Percentiles rank a stretch among this genome's conserved stretches.
Evolutionary conservation across 2,113 vertebrate genomes (phyloP).

Genomic region (Psilopogon haemacephalus): DNA sequence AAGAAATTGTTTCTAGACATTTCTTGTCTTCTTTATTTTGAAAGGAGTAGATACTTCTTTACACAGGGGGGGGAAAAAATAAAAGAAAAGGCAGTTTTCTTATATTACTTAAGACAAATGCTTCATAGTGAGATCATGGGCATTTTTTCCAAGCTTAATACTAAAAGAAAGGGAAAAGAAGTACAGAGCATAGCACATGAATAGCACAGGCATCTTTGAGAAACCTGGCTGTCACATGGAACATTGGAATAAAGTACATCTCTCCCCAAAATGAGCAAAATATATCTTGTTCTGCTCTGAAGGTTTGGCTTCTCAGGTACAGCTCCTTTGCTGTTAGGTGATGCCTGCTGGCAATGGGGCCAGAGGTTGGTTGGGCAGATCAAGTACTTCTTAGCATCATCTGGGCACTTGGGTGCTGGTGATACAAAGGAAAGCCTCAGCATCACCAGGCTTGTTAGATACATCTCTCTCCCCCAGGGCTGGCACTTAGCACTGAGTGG

Average conservation of each 20-base stretch:
- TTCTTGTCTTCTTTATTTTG: neutral
- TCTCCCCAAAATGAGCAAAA: neutral
- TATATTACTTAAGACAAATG: neutral
- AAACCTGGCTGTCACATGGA: too few relatives aligned
- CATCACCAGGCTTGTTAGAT: neutral
- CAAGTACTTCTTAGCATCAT: neutral
- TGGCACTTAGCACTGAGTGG: accelerated
- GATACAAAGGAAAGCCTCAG: neutral
- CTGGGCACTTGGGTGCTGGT: neutral
- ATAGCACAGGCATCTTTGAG: conserved; percentile 42
- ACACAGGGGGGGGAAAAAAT: conserved; percentile 43
- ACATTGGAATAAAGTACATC: neutral
- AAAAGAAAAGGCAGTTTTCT: conserved; percentile 11
- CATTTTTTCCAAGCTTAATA: conserved; percentile 40
- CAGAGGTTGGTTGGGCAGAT: neutral
- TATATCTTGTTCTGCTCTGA: neutral
- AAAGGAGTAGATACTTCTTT: conserved; percentile 24
- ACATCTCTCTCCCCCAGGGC: neutral
- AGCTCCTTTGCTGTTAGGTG: neutral
- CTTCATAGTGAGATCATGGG: neutral
- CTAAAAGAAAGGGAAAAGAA: conserved; percentile 51
- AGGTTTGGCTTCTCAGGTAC: neutral
- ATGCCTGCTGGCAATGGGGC: neutral
- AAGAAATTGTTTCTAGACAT: neutral
- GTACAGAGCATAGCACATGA: neutral